These are phyloP conservation scores for Diuraphis noxia DNA, from an alignment of 1,140 invertebrate species.

Conservation along the genomic window DNA sequence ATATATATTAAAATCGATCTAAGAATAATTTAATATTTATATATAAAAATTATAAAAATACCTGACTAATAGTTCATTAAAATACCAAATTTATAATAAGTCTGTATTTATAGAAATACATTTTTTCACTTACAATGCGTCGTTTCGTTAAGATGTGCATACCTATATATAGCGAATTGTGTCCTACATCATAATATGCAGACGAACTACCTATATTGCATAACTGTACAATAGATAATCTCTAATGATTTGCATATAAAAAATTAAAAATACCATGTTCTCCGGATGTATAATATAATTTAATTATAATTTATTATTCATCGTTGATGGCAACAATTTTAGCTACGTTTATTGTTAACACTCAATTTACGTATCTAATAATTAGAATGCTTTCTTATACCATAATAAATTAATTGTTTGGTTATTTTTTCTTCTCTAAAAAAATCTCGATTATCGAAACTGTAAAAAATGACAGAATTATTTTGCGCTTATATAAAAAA, in stretches of 20 bases:
- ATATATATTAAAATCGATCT: neutral
- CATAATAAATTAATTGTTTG: neutral
- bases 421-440: neutral
- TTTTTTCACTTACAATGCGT: neutral
- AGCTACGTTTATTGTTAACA: neutral
- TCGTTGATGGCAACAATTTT: neutral
- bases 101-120: too few relatives aligned
- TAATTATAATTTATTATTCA: neutral
- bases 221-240: neutral
- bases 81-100: neutral
- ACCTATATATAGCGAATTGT: neutral
- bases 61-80: neutral
- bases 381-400: neutral
- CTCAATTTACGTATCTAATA: neutral
- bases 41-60: neutral
- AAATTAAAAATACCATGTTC: neutral
- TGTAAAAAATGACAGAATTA: neutral
- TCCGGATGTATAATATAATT: neutral
- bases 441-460: neutral
- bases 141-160: neutral
- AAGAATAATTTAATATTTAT: neutral
- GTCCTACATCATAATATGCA: neutral
- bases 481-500: neutral
- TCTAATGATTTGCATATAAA: neutral
- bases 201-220: neutral